Conservation (phyloP, 2,797 vertebrate genomes). For the Taenioides sp. region DNA sequence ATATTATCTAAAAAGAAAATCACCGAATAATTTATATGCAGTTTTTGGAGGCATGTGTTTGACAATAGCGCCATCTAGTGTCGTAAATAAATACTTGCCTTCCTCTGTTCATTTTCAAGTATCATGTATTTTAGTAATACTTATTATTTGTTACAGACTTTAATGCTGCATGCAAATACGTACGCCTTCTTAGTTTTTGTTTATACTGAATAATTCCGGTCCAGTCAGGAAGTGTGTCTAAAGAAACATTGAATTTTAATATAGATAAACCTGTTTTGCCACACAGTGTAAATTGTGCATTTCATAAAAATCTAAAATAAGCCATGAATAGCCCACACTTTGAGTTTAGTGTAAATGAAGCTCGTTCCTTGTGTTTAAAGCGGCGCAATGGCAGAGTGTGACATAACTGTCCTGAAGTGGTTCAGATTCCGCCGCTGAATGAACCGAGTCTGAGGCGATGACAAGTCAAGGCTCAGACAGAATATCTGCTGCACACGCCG, state of each 20-base stretch:
- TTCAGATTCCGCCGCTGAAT: not conserved
- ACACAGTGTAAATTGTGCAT: not conserved
- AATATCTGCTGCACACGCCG: constrained; percentile 33
- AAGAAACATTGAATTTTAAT: not conserved
- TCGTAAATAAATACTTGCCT: not conserved
- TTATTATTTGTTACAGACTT: not conserved
- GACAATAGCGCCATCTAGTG: constrained; percentile 50
- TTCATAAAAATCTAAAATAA: not conserved
- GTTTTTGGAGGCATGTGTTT: constrained; percentile 6
- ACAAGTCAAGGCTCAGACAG: not conserved
- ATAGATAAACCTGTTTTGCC: not conserved
- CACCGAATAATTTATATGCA: not conserved
- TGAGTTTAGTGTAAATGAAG: not conserved
- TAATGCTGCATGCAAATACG: not conserved
- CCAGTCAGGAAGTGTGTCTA: not conserved
- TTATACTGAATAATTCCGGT: not conserved
- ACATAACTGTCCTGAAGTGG: constrained; percentile 11
- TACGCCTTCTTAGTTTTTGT: not conserved
- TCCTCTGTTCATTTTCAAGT: not conserved
- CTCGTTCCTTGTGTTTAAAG: not conserved
- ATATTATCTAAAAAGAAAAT: no score
- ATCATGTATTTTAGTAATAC: not conserved
- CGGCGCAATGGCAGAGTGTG: constrained; percentile 1
- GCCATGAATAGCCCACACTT: not conserved
- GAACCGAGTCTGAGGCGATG: not conserved